These are phyloP conservation scores for Arothron firmamentum DNA, from an alignment of 2,113 vertebrate genomes.

Conservation along the genomic window DNA sequence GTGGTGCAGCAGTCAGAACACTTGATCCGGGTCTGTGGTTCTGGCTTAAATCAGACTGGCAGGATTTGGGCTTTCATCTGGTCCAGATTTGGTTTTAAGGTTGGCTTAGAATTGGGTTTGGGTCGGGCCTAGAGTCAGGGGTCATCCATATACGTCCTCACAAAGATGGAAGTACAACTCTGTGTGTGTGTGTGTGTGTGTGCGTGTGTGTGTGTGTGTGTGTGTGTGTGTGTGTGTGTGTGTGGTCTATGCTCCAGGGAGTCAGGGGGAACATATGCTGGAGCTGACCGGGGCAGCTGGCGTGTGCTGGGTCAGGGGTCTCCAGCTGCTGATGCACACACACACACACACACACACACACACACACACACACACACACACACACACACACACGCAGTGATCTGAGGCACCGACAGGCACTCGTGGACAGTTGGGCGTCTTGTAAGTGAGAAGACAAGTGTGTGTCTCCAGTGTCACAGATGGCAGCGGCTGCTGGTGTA, in stretches of 20 bases:
- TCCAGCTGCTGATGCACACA: constrained; percentile 64
- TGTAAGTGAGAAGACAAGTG: constrained; percentile 50
- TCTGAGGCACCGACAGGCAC: constrained; percentile 20
- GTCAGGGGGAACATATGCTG: constrained; percentile 63
- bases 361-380: constrained; percentile 30
- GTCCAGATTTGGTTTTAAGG: too few relatives aligned
- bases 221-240: constrained; percentile 47
- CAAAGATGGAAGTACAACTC: neutral
- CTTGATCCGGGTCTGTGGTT: too few relatives aligned
- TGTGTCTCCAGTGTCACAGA: constrained; percentile 48
- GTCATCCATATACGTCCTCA: too few relatives aligned
- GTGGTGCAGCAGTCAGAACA: too few relatives aligned
- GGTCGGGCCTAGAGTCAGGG: too few relatives aligned
- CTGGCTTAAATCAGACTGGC: too few relatives aligned
- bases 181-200: constrained; percentile 49
- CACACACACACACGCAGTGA: constrained; percentile 46
- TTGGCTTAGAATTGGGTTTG: too few relatives aligned
- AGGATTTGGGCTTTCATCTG: too few relatives aligned
- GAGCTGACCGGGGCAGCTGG: constrained; percentile 57
- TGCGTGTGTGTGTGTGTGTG: constrained; percentile 50
- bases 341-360: constrained; percentile 20
- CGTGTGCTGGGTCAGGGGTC: constrained; percentile 68
- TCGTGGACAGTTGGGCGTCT: constrained; percentile 19
- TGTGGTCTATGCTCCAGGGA: constrained; percentile 59
- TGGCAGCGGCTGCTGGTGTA: constrained; percentile 39